A percentile compares a stretch with the other conserved stretches of the same genome.
Conservation (phyloP, 1,140 invertebrate species). For the Temnothorax curvispinosus region DNA sequence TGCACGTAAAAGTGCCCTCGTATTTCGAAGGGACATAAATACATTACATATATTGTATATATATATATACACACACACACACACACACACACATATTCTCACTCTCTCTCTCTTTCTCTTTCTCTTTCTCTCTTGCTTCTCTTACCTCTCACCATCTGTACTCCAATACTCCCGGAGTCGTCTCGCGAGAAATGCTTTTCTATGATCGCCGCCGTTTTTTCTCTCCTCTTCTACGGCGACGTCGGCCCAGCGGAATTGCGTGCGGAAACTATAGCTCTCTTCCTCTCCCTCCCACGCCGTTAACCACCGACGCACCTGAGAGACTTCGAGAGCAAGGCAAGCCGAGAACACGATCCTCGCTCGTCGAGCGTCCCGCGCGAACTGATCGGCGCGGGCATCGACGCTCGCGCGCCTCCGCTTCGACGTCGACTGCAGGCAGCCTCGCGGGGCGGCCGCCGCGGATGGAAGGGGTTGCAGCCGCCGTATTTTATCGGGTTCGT, state of each 20-base stretch:
- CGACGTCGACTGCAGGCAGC: conserved; percentile 66
- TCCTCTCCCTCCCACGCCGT: background rate
- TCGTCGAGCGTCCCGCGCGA: conserved; percentile 74
- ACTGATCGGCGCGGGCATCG: conserved; percentile 72
- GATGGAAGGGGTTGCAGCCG: conserved; percentile 67
- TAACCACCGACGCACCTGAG: background rate
- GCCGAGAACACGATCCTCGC: conserved; percentile 53
- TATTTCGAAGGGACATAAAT: conserved; percentile 28
- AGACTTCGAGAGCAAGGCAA: background rate
- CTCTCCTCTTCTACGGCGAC: background rate
- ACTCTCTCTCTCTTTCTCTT: background rate
- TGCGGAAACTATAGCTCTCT: background rate
- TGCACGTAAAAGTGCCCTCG: conserved; percentile 23
- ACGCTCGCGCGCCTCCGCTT: conserved; percentile 40
- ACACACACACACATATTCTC: background rate
- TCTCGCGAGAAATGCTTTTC: conserved; percentile 34
- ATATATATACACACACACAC: background rate
- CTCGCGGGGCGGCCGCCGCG: conserved; percentile 56
- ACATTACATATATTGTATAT: background rate
- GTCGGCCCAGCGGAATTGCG: background rate
- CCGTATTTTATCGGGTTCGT: conserved; percentile 63
- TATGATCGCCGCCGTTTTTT: conserved; percentile 45
- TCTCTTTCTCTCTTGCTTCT: background rate
- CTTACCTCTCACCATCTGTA: conserved; percentile 74
- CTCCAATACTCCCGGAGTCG: conserved; percentile 23